Evolutionary conservation across 2,888 invertebrate genomes (phyloP).

Genomic region (Cephus nigrinus): DNA sequence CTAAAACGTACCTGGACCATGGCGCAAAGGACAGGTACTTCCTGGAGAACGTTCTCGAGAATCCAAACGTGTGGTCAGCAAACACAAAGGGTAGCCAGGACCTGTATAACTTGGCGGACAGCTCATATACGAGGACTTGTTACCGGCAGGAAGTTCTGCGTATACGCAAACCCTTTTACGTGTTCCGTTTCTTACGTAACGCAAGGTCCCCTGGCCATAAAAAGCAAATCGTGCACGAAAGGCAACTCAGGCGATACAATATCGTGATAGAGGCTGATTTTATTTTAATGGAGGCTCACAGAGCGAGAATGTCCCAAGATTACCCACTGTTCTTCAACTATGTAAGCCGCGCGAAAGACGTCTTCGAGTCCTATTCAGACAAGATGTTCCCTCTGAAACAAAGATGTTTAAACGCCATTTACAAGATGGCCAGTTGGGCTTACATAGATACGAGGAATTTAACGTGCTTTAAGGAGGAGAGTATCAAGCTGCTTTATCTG

Average conservation of each 20-base stretch:
- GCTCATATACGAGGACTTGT: slow-evolving; percentile 55
- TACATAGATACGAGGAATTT: slow-evolving; percentile 66
- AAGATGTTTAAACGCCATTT: slow-evolving; percentile 61
- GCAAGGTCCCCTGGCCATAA: slow-evolving; percentile 51
- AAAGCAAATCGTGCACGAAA: slow-evolving; percentile 50
- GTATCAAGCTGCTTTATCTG: slow-evolving; percentile 34
- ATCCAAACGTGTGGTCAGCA: slow-evolving; percentile 57
- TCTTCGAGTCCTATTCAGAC: slow-evolving; percentile 62
- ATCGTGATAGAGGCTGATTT: slow-evolving; percentile 62
- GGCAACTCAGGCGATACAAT: slow-evolving; percentile 51
- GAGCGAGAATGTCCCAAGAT: slow-evolving; percentile 48
- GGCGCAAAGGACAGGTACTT: slow-evolving; percentile 66
- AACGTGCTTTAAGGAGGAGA: slow-evolving; percentile 22
- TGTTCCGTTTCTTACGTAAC: slow-evolving; percentile 60
- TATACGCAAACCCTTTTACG: slow-evolving; percentile 66
- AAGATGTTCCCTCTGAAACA: slow-evolving; percentile 63
- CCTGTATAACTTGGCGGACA: slow-evolving; percentile 51
- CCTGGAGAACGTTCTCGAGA: slow-evolving; percentile 54
- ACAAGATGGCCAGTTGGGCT: slow-evolving; percentile 62
- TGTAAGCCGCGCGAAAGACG: slow-evolving; percentile 63
- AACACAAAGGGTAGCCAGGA: slow-evolving; percentile 57
- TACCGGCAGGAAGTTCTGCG: slow-evolving; percentile 65
- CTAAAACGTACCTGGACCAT: slow-evolving; percentile 64
- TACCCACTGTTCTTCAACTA: slow-evolving; percentile 46
- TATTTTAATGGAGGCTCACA: slow-evolving; percentile 56